Evolutionary conservation across 1,140 invertebrate genomes (phyloP).

Genomic region (Telenomus remus): DNA sequence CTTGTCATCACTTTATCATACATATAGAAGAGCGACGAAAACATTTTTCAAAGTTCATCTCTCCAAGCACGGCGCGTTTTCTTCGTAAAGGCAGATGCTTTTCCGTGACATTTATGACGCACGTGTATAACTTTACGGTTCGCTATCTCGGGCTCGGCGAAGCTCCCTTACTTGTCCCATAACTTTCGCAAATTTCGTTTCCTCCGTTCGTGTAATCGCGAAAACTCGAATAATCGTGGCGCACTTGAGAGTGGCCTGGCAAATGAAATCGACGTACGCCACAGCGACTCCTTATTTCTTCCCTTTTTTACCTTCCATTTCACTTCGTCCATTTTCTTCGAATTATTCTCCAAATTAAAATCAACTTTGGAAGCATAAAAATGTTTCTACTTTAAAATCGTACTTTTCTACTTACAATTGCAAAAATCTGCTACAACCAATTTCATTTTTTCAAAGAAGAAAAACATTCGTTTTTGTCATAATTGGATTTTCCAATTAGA

Average conservation of each 20-base stretch:
- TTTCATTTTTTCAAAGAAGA: too few relatives aligned
- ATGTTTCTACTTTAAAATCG: too few relatives aligned
- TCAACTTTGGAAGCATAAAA: too few relatives aligned
- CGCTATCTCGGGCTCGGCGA: background rate
- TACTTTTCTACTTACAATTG: too few relatives aligned
- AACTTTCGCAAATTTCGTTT: conserved; percentile 21
- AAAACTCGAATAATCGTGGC: background rate
- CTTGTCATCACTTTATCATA: background rate
- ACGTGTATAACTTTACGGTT: conserved; percentile 29
- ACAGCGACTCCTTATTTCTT: background rate
- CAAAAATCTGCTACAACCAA: too few relatives aligned
- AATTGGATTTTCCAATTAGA: too few relatives aligned
- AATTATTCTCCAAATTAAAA: too few relatives aligned
- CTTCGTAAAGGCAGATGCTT: conserved; percentile 24
- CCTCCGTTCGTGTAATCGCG: background rate
- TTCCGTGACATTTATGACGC: conserved; percentile 30
- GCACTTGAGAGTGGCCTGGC: background rate
- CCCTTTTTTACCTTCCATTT: background rate
- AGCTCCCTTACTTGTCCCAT: background rate
- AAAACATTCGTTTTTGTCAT: too few relatives aligned
- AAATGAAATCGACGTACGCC: background rate
- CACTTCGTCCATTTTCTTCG: too few relatives aligned
- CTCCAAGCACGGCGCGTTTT: conserved; percentile 1
- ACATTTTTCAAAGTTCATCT: conserved; percentile 10
- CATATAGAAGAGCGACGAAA: background rate